Percentiles rank a stretch among this genome's conserved stretches.
phyloP scores from a whole-genome alignment of 2,797 vertebrate genomes.

The Astyanax mexicanus region DNA sequence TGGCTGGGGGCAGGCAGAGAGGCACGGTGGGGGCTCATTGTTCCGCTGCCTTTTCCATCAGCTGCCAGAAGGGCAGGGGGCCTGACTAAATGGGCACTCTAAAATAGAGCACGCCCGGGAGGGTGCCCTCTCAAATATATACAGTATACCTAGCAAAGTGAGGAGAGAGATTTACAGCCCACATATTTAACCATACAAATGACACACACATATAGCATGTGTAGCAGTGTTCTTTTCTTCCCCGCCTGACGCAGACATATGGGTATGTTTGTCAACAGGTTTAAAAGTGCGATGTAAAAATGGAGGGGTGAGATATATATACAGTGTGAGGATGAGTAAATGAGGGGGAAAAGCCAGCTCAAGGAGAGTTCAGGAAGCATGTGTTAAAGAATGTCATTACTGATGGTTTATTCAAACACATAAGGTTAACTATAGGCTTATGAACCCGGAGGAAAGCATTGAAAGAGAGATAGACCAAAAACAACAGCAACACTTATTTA shows the following conservation, averaged over 20 bases:
- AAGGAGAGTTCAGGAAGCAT: not conserved
- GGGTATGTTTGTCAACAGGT: constrained; percentile 44
- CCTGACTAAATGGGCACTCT: constrained; percentile 64
- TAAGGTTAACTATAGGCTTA: not conserved
- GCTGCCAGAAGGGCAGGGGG: constrained; percentile 64
- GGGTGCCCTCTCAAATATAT: constrained; percentile 61
- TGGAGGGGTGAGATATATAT: not conserved
- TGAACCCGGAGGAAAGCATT: not conserved
- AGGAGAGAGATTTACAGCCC: constrained; percentile 54
- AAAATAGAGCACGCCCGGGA: constrained; percentile 60
- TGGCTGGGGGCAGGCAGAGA: constrained; percentile 57
- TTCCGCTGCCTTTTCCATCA: constrained; percentile 65
- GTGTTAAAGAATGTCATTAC: not conserved
- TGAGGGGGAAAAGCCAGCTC: not conserved
- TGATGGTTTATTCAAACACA: not conserved
- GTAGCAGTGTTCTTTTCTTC: constrained; percentile 30
- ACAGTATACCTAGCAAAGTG: constrained; percentile 57
- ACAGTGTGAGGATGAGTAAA: not conserved
- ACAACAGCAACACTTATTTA: not conserved
- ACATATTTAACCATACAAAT: constrained; percentile 58
- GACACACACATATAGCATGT: constrained; percentile 54
- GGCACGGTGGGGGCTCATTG: constrained; percentile 63
- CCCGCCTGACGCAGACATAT: constrained; percentile 4
- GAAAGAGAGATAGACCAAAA: not conserved
- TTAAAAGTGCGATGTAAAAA: not conserved